Evolutionary conservation across 2,113 vertebrate species (phyloP).

Genomic region (Condylura cristata): DNA sequence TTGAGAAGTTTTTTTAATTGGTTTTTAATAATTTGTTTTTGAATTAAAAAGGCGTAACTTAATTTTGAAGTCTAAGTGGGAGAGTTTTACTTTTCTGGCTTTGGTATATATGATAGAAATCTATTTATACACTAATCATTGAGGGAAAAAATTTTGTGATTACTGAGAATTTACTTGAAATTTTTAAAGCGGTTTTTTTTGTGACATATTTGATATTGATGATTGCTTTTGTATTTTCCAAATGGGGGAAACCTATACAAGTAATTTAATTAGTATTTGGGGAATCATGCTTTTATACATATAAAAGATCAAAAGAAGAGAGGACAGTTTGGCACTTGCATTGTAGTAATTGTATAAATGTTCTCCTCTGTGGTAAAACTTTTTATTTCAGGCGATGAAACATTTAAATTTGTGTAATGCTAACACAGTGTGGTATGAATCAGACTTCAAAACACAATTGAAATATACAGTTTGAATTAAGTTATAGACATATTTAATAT

Average conservation of each 20-base stretch:
- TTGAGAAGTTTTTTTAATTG: conserved; percentile 16
- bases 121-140: neutral
- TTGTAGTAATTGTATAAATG: neutral
- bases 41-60: conserved; percentile 8
- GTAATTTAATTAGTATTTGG: conserved; percentile 3
- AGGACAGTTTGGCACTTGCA: neutral
- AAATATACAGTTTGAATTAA: neutral
- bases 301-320: conserved; percentile 2
- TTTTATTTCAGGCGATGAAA: conserved; percentile 8
- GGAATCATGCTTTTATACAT: neutral
- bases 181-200: neutral
- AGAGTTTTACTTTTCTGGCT: neutral
- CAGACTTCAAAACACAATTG: neutral
- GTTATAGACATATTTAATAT: neutral
- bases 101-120: conserved; percentile 7
- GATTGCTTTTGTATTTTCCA: neutral
- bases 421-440: neutral
- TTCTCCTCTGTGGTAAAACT: neutral
- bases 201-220: neutral
- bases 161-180: conserved; percentile 10
- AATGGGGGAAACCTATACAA: neutral
- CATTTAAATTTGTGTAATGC: neutral
- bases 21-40: conserved; percentile 12
- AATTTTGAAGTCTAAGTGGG: conserved; percentile 21
- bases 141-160: neutral